phyloP scores from a whole-genome alignment of 2,113 vertebrate genomes.

The Orycteropus afer region DNA sequence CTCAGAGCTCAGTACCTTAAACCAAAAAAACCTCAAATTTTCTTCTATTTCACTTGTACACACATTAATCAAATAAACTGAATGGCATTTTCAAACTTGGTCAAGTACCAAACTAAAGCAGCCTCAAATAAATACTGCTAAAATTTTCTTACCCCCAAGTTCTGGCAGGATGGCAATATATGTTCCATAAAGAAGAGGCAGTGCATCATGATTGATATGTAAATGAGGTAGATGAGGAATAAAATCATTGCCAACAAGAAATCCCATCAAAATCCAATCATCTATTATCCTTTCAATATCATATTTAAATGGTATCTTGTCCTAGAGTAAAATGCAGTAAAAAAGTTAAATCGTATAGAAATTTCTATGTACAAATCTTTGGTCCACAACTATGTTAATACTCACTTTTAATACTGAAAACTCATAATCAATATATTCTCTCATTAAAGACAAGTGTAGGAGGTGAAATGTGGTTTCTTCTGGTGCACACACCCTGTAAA shows the following conservation, averaged over 20 bases:
- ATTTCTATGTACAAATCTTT: constrained; percentile 34
- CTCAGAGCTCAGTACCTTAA: not conserved
- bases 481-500: constrained; percentile 94
- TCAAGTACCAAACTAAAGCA: constrained; percentile 13
- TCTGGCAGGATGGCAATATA: constrained; percentile 95
- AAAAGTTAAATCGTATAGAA: constrained; percentile 34
- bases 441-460: constrained; percentile 98
- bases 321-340: constrained; percentile 81
- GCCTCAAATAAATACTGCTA: not conserved
- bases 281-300: constrained; percentile 98
- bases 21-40: not conserved
- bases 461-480: constrained; percentile 99
- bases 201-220: constrained; percentile 98
- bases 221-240: constrained; percentile 99
- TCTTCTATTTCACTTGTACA: not conserved
- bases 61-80: constrained; percentile 25
- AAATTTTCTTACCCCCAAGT: constrained; percentile 90
- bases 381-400: constrained; percentile 54
- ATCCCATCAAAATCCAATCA: constrained; percentile 99
- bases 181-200: constrained; percentile 97
- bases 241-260: constrained; percentile 99
- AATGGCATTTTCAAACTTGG: not conserved
- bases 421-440: constrained; percentile 99
- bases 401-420: constrained; percentile 96
- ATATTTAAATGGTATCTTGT: constrained; percentile 92